Evolutionary conservation across 1,140 invertebrate genomes (phyloP).

Genomic region (Panagrolaimus sp.): DNA sequence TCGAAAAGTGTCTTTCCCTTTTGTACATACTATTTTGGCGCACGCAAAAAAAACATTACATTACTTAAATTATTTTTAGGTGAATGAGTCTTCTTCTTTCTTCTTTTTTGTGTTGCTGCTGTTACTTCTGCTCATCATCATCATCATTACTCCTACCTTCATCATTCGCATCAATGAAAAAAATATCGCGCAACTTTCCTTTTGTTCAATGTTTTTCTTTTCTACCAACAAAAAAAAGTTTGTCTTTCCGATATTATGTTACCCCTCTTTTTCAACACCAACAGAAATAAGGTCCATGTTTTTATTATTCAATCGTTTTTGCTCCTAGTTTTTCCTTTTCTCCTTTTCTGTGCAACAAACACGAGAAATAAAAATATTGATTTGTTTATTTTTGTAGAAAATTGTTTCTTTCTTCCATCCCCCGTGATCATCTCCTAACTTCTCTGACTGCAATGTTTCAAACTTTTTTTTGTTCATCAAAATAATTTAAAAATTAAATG

Average conservation of each 20-base stretch:
- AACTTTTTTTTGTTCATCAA: constrained; percentile 78
- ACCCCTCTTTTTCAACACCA: too few species aligned
- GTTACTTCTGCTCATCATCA: constrained; percentile 68
- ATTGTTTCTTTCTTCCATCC: constrained; percentile 3
- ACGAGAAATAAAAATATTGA: constrained; percentile 75
- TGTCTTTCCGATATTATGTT: too few species aligned
- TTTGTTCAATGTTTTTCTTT: constrained; percentile 76
- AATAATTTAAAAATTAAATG: constrained; percentile 89
- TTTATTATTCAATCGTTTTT: too few species aligned
- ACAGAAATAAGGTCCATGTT: too few species aligned
- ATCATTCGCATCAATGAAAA: not conserved
- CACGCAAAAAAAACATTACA: too few species aligned
- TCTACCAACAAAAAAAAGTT: constrained; percentile 65
- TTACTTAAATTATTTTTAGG: too few species aligned
- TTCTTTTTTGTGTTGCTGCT: constrained; percentile 62
- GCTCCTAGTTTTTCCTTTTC: constrained; percentile 59
- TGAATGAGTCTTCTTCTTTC: too few species aligned
- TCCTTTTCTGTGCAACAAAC: constrained; percentile 68
- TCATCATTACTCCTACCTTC: constrained; percentile 46
- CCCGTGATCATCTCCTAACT: constrained; percentile 66
- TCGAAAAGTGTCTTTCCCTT: too few species aligned
- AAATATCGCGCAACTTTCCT: constrained; percentile 44
- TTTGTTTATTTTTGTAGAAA: constrained; percentile 66
- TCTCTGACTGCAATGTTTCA: constrained; percentile 90
- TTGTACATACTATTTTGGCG: too few species aligned